Evolutionary conservation across 2,797 vertebrate genomes (phyloP).

Genomic region (Silurus lanzhouensis): DNA sequence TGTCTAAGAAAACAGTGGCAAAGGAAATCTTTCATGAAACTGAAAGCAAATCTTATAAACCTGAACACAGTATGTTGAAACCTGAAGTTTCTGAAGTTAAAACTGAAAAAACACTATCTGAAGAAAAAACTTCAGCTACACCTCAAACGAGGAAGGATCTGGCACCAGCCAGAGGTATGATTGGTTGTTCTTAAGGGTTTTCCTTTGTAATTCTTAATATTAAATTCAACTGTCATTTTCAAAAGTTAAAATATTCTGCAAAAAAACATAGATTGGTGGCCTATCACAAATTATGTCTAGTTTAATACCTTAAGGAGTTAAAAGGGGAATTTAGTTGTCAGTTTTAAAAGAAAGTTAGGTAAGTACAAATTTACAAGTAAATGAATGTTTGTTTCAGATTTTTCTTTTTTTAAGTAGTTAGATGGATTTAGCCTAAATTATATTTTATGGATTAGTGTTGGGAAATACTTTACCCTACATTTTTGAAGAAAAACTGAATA

Average conservation of each 20-base stretch:
- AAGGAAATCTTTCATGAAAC: constrained; percentile 15
- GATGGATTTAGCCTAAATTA: no score
- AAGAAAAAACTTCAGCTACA: constrained; percentile 12
- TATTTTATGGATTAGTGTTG: no score
- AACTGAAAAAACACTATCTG: constrained; percentile 1
- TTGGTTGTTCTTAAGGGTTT: neutral
- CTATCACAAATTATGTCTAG: neutral
- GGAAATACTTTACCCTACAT: no score
- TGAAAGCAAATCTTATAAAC: constrained; percentile 23
- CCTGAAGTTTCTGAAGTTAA: constrained; percentile 4
- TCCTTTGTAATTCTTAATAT: neutral
- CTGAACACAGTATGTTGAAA: constrained; percentile 9
- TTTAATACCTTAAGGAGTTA: neutral
- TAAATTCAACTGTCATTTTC: neutral
- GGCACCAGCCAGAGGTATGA: constrained; percentile 37
- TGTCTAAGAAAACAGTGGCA: constrained; percentile 24
- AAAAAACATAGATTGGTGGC: neutral
- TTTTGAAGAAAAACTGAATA: no score
- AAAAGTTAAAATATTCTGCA: neutral
- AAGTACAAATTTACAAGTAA: no score
- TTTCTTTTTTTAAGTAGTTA: no score
- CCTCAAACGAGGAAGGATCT: neutral
- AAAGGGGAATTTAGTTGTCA: neutral
- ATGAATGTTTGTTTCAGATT: no score
- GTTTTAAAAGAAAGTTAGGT: neutral